Evolutionary conservation across 2,888 invertebrate genomes (phyloP).

Genomic region (Xylota segnis): DNA sequence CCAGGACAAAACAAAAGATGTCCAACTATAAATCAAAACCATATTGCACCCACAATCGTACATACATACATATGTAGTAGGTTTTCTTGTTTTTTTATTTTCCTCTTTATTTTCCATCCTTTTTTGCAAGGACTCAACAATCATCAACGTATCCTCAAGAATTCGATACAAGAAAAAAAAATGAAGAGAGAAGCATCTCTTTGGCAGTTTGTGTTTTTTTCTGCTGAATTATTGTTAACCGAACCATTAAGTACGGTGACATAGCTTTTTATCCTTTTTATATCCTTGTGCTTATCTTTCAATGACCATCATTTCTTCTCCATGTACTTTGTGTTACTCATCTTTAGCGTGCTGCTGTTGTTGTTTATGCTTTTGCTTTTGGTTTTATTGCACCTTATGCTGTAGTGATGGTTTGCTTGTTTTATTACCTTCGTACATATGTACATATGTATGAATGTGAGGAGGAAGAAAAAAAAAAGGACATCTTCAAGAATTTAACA

Average conservation of each 20-base stretch:
- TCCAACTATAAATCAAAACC: conserved; percentile 70
- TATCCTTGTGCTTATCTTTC: conserved; percentile 76
- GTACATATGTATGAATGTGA: not conserved
- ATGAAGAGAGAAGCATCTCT: conserved; percentile 12
- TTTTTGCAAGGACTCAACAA: conserved; percentile 47
- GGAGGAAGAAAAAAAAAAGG: conserved; percentile 32
- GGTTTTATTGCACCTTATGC: conserved; percentile 49
- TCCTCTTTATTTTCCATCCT: not conserved
- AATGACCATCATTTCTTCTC: conserved; percentile 70
- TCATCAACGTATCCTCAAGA: conserved; percentile 62
- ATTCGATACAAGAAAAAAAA: conserved; percentile 2
- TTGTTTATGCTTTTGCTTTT: conserved; percentile 7
- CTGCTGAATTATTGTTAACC: conserved; percentile 72
- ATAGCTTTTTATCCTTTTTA: conserved; percentile 75
- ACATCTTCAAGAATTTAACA: conserved; percentile 58
- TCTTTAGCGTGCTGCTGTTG: conserved; percentile 47
- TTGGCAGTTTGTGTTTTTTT: conserved; percentile 23
- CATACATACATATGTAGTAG: conserved; percentile 27
- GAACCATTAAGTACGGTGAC: conserved; percentile 75
- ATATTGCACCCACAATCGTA: conserved; percentile 63
- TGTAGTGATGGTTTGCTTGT: conserved; percentile 30
- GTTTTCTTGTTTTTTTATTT: not conserved
- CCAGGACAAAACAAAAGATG: conserved; percentile 32
- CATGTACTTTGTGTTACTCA: conserved; percentile 52
- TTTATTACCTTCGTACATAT: conserved; percentile 42